Conservation (phyloP, 2,113 vertebrate species). For the Psophia crepitans region DNA sequence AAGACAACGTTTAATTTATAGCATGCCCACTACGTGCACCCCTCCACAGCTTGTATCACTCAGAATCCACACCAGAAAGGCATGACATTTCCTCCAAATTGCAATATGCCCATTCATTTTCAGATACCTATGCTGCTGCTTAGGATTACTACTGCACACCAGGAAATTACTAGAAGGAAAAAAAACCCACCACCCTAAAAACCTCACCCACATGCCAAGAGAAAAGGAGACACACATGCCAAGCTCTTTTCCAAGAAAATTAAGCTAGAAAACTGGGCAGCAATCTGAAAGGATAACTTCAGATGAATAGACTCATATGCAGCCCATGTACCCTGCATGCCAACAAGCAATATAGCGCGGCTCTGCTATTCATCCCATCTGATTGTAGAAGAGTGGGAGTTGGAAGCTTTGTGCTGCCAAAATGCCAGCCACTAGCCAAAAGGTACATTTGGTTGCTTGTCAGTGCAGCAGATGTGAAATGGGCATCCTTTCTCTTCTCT, state of each 20-base stretch:
- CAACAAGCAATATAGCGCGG: slow-evolving; percentile 31
- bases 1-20: neutral
- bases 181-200: neutral
- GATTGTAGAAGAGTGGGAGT: slow-evolving; percentile 14
- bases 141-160: neutral
- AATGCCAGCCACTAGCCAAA: slow-evolving; percentile 48
- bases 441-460: slow-evolving; percentile 67
- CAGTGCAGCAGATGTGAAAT: slow-evolving; percentile 69
- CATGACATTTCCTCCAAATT: neutral
- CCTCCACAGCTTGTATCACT: neutral
- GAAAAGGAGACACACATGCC: neutral
- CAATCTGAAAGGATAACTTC: slow-evolving; percentile 36
- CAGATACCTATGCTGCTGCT: neutral
- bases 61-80: slow-evolving; percentile 17
- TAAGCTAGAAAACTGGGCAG: slow-evolving; percentile 26
- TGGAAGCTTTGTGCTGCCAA: slow-evolving; percentile 26
- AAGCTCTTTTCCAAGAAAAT: slow-evolving; percentile 10
- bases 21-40: neutral
- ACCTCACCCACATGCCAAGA: neutral
- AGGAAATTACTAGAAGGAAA: neutral
- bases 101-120: slow-evolving; percentile 16
- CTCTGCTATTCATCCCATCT: slow-evolving; percentile 46
- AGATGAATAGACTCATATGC: slow-evolving; percentile 8
- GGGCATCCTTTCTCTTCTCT: slow-evolving; percentile 30
- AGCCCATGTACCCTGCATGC: slow-evolving; percentile 47